Percentiles rank a stretch among this genome's conserved stretches.
Evolutionary conservation across 92 coral and sea anemone genomes (phyloP).

Genomic region (Palythoa caribaeorum): DNA sequence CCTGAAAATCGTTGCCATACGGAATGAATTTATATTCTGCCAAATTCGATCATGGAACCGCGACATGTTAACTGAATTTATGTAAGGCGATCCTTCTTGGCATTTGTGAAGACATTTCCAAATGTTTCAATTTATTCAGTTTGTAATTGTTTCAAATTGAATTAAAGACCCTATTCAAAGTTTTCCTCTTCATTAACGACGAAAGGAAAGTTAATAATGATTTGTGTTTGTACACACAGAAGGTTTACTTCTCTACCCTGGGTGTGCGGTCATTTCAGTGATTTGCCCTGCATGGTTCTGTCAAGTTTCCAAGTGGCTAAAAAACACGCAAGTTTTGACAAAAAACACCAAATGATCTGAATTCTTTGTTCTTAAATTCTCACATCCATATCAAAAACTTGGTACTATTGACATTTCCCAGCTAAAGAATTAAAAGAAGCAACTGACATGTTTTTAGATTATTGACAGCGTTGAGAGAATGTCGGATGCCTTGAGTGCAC

Average conservation of each 20-base stretch:
- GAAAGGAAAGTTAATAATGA: background rate
- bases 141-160: background rate
- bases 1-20: constrained; percentile 1
- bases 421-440: background rate
- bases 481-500: background rate
- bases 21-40: background rate
- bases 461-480: background rate
- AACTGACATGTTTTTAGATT: background rate
- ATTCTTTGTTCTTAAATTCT: background rate
- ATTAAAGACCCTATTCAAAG: background rate
- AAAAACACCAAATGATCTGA: constrained; percentile 6
- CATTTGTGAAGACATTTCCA: background rate
- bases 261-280: background rate
- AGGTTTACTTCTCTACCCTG: background rate
- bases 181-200: background rate
- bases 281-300: constrained; percentile 2
- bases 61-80: background rate
- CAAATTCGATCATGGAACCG: constrained; percentile 18
- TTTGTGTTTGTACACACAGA: background rate
- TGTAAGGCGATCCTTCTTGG: constrained; percentile 25
- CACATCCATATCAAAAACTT: background rate
- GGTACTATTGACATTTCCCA: background rate
- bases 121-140: background rate
- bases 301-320: constrained; percentile 18
- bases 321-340: constrained; percentile 17